Percentiles rank a stretch among this genome's conserved stretches.
These are phyloP conservation scores for Mormyrus proboscirostris DNA, from an alignment of 2,797 vertebrate genomes.

Conservation along the genomic window DNA sequence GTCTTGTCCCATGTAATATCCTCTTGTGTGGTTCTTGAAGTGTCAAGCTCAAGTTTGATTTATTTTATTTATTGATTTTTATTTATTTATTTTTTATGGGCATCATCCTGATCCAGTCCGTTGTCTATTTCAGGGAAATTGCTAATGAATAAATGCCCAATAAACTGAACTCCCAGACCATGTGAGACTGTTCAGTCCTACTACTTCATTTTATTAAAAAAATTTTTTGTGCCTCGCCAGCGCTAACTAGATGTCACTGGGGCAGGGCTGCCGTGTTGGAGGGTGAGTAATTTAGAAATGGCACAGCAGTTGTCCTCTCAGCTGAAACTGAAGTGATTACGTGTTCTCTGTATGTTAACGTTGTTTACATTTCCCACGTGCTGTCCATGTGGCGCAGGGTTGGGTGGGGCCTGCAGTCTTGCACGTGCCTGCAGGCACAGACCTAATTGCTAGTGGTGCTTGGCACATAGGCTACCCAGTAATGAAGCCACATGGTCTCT, in stretches of 20 bases:
- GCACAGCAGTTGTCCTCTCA: background rate
- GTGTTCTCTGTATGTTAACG: background rate
- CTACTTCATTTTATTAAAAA: background rate
- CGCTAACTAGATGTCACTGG: background rate
- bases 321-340: background rate
- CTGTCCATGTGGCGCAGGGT: background rate
- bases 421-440: background rate
- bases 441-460: background rate
- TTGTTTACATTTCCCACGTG: constrained; percentile 3
- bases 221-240: background rate
- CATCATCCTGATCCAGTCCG: background rate
- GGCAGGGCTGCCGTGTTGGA: no score
- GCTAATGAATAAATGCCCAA: background rate
- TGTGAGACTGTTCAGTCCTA: background rate
- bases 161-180: background rate
- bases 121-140: background rate
- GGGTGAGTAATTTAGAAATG: background rate
- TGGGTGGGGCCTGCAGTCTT: background rate
- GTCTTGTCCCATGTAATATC: background rate
- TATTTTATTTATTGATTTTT: background rate
- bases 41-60: background rate
- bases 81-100: background rate
- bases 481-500: background rate
- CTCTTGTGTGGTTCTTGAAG: background rate
- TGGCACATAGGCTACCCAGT: background rate